Percentiles rank a stretch among this genome's conserved stretches.
Evolutionary conservation across 2,888 invertebrate species (phyloP).

Genomic region (Boloria selene): DNA sequence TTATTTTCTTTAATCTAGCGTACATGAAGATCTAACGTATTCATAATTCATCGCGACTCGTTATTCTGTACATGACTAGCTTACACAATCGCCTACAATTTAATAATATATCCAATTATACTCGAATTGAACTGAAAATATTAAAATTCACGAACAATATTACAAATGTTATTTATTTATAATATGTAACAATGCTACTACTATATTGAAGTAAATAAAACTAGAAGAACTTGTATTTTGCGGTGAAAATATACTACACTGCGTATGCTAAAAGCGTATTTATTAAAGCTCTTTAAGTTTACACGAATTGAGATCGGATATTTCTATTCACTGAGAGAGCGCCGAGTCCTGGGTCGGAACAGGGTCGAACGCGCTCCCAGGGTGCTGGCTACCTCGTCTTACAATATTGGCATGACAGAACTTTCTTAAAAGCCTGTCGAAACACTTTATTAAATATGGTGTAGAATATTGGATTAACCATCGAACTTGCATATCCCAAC

Average conservation of each 20-base stretch:
- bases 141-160: conserved; percentile 10
- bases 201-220: background rate
- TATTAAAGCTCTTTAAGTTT: conserved; percentile 59
- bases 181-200: background rate
- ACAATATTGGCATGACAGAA: conserved; percentile 89
- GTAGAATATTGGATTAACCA: conserved; percentile 97
- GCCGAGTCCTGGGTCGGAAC: conserved; percentile 71
- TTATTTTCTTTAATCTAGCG: background rate
- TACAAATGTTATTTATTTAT: background rate
- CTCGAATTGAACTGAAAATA: conserved; percentile 3
- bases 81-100: conserved; percentile 17
- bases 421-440: conserved; percentile 94
- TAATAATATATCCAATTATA: conserved; percentile 23
- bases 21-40: conserved; percentile 19
- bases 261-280: conserved; percentile 39
- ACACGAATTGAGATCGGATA: conserved; percentile 73
- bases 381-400: conserved; percentile 78
- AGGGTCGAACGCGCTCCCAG: conserved; percentile 77
- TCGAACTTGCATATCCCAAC: conserved; percentile 96
- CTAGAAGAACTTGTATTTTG: background rate
- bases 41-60: conserved; percentile 41
- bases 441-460: conserved; percentile 98
- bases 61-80: conserved; percentile 19
- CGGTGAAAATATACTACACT: conserved; percentile 5
- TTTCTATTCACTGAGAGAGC: conserved; percentile 78